A percentile compares a stretch with the other conserved stretches of the same genome.
phyloP scores from a whole-genome alignment of 1,140 invertebrate species.

The Caenorhabditis tropicalis region DNA sequence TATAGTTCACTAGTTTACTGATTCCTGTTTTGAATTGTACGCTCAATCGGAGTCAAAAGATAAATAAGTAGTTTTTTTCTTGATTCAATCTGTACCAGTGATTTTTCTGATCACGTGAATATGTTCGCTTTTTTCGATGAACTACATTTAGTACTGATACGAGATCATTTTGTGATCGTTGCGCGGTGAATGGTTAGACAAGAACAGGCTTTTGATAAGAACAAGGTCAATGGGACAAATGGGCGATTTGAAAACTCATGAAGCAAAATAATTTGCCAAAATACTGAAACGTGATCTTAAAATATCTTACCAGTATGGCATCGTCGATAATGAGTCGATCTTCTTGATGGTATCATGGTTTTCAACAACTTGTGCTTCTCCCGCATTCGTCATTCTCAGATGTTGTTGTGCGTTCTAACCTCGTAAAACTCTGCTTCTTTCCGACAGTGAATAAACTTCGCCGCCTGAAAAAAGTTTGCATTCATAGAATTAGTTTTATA shows the following conservation, averaged over 20 bases:
- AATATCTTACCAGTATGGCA: constrained; percentile 3
- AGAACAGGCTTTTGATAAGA: not conserved
- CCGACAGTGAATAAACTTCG: not conserved
- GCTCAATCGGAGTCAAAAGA: not conserved
- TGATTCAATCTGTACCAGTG: not conserved
- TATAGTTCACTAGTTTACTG: not conserved
- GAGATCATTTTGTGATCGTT: constrained; percentile 23
- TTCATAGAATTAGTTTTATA: not conserved
- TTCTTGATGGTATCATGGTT: not conserved
- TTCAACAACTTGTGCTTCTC: not conserved
- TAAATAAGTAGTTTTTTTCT: not conserved
- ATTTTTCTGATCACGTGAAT: not conserved
- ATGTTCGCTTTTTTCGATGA: not conserved
- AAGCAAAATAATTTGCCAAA: not conserved
- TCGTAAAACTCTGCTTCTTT: not conserved
- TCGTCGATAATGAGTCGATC: not conserved
- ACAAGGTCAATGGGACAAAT: not conserved
- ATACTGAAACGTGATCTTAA: not conserved
- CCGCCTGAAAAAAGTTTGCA: not conserved
- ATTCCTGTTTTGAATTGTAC: not conserved
- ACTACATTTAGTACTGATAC: not conserved
- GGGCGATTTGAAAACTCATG: not conserved
- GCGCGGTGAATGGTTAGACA: not conserved
- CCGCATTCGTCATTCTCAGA: constrained; percentile 12
- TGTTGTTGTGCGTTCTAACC: not conserved